These are phyloP conservation scores for Vanessa cardui DNA, from an alignment of 2,888 invertebrate genomes.

Conservation along the genomic window DNA sequence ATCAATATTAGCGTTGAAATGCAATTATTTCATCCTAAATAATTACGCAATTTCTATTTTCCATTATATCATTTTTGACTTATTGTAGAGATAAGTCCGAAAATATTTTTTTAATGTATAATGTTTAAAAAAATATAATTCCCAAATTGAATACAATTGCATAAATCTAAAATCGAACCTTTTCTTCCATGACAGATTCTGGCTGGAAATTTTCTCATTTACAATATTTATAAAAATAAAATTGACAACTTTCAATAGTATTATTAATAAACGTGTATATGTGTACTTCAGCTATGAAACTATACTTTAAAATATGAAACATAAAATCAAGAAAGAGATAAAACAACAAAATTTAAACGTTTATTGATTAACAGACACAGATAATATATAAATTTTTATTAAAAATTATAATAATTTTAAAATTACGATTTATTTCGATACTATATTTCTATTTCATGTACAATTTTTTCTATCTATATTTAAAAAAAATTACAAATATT, in stretches of 20 bases:
- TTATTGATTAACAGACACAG: neutral
- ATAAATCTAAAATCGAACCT: neutral
- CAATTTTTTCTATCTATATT: constrained; percentile 1
- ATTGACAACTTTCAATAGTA: neutral
- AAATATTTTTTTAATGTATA: constrained; percentile 4
- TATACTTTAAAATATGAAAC: neutral
- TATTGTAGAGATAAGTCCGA: constrained; percentile 28
- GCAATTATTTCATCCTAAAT: constrained; percentile 35
- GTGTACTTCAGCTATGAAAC: neutral
- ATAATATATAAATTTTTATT: neutral
- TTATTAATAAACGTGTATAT: neutral
- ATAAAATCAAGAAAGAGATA: neutral
- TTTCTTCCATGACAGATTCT: neutral
- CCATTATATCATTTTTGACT: constrained; percentile 24
- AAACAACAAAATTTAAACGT: neutral
- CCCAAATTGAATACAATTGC: neutral
- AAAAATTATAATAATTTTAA: neutral
- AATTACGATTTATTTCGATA: neutral
- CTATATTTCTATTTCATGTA: constrained; percentile 8
- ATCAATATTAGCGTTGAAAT: constrained; percentile 21
- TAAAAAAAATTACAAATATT: neutral
- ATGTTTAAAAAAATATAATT: neutral
- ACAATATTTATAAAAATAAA: neutral
- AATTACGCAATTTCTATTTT: constrained; percentile 30
- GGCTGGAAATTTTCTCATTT: no score